Percentiles rank a stretch among this genome's conserved stretches.
Conservation (phyloP, 1,140 invertebrate genomes). For the Plodia interpunctella region DNA sequence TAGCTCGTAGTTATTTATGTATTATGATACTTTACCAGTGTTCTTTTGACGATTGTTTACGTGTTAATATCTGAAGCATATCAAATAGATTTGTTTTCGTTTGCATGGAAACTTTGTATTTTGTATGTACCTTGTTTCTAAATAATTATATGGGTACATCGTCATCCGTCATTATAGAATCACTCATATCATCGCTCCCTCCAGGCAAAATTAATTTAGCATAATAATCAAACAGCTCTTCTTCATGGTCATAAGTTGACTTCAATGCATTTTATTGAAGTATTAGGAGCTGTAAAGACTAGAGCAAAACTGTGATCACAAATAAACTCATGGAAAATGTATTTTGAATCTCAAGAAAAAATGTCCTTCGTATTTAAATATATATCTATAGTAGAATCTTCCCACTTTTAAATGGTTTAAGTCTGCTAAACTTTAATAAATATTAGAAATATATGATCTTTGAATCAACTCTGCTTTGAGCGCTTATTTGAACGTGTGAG, state of each 20-base stretch:
- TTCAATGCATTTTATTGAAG: background rate
- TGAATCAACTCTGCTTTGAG: too few relatives aligned
- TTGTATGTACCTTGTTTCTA: background rate
- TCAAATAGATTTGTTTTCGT: constrained; percentile 31
- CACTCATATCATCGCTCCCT: constrained; percentile 68
- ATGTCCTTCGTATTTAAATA: too few relatives aligned
- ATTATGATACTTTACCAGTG: constrained; percentile 26
- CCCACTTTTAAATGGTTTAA: too few relatives aligned
- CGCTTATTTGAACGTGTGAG: too few relatives aligned
- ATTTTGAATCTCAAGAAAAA: background rate
- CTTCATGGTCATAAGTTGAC: background rate
- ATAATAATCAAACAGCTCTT: constrained; percentile 4
- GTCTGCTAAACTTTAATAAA: too few relatives aligned
- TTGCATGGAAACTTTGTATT: constrained; percentile 23
- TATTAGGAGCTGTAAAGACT: background rate
- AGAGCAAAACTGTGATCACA: background rate
- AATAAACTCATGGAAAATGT: background rate
- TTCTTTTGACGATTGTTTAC: constrained; percentile 27
- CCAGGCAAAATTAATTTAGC: constrained; percentile 29
- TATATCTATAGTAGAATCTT: too few relatives aligned
- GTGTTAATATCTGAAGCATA: constrained; percentile 42
- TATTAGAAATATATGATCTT: too few relatives aligned
- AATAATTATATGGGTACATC: background rate
- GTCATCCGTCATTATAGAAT: constrained; percentile 41
- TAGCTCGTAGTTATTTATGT: constrained; percentile 42